phyloP scores from a whole-genome alignment of 37 sponge, comb jelly and placozoan genomes.

The Cladorhizidae sp. region DNA sequence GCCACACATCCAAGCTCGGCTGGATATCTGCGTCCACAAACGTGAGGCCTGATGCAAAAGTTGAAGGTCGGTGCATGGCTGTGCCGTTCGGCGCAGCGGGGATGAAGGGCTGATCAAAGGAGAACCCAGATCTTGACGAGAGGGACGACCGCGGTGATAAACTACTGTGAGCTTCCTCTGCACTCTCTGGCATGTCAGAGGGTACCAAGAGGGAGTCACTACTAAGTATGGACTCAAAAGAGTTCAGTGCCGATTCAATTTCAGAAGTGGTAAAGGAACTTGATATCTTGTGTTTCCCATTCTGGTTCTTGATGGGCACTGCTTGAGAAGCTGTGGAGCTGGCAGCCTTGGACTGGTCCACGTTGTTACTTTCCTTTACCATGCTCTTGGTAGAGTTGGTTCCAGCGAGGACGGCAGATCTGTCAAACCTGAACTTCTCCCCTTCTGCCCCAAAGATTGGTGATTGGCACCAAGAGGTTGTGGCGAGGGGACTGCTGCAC shows the following conservation, averaged over 20 bases:
- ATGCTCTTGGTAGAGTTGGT: too few relatives aligned
- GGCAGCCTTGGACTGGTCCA: not conserved
- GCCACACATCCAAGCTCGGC: not conserved
- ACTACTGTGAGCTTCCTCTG: not conserved
- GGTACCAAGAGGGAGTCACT: not conserved
- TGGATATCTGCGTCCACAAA: constrained; percentile 6
- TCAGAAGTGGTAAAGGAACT: too few relatives aligned
- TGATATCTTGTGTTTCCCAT: too few relatives aligned
- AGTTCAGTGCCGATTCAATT: too few relatives aligned
- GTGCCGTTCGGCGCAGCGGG: not conserved
- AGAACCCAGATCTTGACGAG: constrained; percentile 1
- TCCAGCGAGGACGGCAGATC: not conserved
- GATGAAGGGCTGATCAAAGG: not conserved
- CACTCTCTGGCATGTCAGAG: not conserved
- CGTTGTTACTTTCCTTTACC: too few relatives aligned
- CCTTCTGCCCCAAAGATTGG: not conserved
- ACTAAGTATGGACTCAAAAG: not conserved
- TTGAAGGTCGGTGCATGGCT: not conserved
- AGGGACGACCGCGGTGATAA: not conserved
- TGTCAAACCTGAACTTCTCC: not conserved
- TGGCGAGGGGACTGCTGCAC: not conserved
- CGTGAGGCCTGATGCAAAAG: constrained; percentile 12
- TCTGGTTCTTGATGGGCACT: too few relatives aligned
- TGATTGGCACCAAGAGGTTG: not conserved
- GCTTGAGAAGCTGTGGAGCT: too few relatives aligned